Base-by-base conservation (phyloP, 1,140 invertebrate genomes). In the Aphaenogaster floridana region DNA sequence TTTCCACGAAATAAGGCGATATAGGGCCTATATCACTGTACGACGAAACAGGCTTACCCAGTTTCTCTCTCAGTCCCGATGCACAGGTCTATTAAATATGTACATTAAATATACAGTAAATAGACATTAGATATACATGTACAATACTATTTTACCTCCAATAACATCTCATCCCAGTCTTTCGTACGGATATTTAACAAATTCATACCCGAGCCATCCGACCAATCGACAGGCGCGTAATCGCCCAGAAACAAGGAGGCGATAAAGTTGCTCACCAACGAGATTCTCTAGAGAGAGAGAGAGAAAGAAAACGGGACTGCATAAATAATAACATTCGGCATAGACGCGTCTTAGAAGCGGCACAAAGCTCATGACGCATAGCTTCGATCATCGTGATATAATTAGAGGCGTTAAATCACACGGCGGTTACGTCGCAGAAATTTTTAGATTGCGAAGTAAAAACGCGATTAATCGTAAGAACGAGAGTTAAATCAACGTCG, bases 171-270 rank as follows among this genome's bases (percentile, higher is more conserved):
- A 85, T 97, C 96, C 99, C 99, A 99, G 59, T 96, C 95, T 96
- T 98, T 98, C 0, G 94, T 96, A 50, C 95, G 96, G 57, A 99
- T 98, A 94, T 99, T 97, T 81, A 99, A 95, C 17, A 99, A 96
- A 95, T 99, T 99, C 99, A 99, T 99, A 45, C 99, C 99, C 4
- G 99, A 99, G 0, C 97, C 99, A 96, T 99, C 99, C 0, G 98
- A 97, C 87, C 96, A 96, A 94, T 99, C 99, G 69, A 99, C 99
- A 0, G 98, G 97, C 0, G 98, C 98, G 92, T 99, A 98, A 91
- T 97, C 96, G 1, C 99, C 99, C n/a, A 99, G 93, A 91, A 99
- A 98, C 28, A 99, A 93, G 0, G 98, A 98, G 74, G 98, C 98
- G 0, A 97, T 96, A 95, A 99, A 99, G 91, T 98, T 99, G 93